phyloP scores from a whole-genome alignment of 2,113 vertebrate species.

The Pomatorhinus ruficollis region DNA sequence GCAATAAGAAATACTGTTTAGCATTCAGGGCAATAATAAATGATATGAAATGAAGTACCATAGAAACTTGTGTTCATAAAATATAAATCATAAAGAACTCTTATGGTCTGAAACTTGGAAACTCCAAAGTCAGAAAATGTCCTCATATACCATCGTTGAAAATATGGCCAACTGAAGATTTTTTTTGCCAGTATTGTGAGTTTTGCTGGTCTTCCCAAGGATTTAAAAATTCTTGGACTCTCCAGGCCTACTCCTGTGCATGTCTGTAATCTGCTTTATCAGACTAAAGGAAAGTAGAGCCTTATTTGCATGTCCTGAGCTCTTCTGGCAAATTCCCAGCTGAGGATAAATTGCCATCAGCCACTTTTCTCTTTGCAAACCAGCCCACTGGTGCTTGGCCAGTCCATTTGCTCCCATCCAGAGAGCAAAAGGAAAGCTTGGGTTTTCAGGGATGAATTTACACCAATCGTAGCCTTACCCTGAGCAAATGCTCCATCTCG shows the following conservation, averaged over 20 bases:
- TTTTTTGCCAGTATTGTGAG: neutral
- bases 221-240: neutral
- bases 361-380: neutral
- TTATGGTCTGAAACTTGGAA: neutral
- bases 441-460: neutral
- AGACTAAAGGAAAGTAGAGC: neutral
- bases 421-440: neutral
- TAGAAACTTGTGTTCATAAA: neutral
- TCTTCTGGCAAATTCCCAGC: neutral
- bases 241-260: accelerated
- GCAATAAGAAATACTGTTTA: neutral
- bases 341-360: neutral
- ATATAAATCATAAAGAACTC: neutral
- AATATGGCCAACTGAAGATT: neutral
- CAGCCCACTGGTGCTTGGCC: neutral
- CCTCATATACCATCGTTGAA: neutral
- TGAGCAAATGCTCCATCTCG: neutral
- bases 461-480: accelerated
- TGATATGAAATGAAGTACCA: neutral
- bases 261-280: neutral
- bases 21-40: neutral
- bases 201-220: neutral
- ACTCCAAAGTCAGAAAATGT: neutral
- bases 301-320: accelerated
- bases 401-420: neutral